Evolutionary conservation across 1,140 invertebrate genomes (phyloP), one percentile per base, ranked within the genome.

Genomic region (Caenorhabditis latens): DNA sequence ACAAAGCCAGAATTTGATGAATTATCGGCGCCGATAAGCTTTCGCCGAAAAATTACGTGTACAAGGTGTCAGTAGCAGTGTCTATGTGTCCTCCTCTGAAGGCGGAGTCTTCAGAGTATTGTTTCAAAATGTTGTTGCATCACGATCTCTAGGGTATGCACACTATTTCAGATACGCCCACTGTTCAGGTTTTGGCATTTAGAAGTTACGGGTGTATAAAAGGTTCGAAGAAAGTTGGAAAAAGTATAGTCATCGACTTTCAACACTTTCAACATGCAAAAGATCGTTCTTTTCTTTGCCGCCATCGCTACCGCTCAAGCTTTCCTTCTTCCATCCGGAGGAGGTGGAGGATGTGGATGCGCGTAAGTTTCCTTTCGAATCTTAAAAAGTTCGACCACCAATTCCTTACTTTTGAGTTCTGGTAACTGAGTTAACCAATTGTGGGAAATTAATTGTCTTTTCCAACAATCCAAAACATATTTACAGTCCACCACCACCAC

Each of bases 51-150:
- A 79, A 79, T 50, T 79, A 79, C 71, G 71, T 79, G 43, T 79
- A 79, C 46, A 79, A 63, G 71, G 71, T 79, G 71, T 79, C 40
- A 75, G 42, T 48, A 42, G 19, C 43, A n/a, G 19, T 79, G 21
- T 32, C 32, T 32, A 32, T 32, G 19, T 53, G 71, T 79, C 46
- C n/a, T 53, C n/a, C 16, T 79, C 16, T 24, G 24, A 50, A 79
- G 71, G 71, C 71, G 71, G 71, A 79, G 71, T 50, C 71, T 79
- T 79, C 71, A 79, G 71, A 79, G 71, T 79, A 79, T 79, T 79
- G 71, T 79, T 79, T 79, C 71, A 79, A 79, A 79, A 42, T 32
- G 32, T 79, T 79, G 61, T 63, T n/a, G 57, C 57, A 63, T 63
- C 19, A 9, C 13, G 6, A 46, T 50, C 71, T 79, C 43, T 53